phyloP scores from a whole-genome alignment of 2,797 vertebrate genomes.

The Danio albolineatus region DNA sequence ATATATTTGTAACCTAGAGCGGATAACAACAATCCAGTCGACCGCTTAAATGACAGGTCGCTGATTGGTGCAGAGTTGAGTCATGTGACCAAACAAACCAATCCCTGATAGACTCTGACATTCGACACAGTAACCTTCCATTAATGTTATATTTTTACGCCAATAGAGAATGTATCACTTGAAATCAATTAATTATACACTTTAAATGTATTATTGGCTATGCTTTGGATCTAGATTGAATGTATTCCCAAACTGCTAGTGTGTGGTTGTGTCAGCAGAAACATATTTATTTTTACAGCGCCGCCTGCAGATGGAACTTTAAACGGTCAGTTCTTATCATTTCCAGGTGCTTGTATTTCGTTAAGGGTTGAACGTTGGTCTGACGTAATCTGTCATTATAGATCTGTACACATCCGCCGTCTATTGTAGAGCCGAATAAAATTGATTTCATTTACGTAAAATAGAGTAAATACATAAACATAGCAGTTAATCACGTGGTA shows the following conservation, averaged over 20 bases:
- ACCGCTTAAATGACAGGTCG: too few species aligned
- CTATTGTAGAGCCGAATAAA: not conserved
- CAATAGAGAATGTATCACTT: too few species aligned
- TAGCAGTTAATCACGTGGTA: not conserved
- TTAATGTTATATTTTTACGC: not conserved
- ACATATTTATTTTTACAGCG: not conserved
- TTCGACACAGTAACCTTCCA: not conserved
- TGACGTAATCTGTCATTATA: not conserved
- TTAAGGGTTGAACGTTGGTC: not conserved
- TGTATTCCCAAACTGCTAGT: not conserved
- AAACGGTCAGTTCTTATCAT: rapidly evolving
- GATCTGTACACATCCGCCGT: not conserved
- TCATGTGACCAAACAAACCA: conserved; percentile 14
- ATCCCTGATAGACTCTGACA: not conserved
- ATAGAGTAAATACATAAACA: not conserved
- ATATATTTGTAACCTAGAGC: conserved; percentile 6
- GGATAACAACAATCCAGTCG: not conserved
- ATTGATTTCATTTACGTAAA: not conserved
- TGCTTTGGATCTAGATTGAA: too few species aligned
- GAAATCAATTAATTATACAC: not conserved
- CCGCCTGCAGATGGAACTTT: not conserved
- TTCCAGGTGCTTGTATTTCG: conserved; percentile 10
- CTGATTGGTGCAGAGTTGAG: conserved; percentile 23
- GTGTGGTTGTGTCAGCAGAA: not conserved
- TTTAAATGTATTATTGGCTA: not conserved